phyloP scores from a whole-genome alignment of 2,797 vertebrate genomes.

The Aeoliscus strigatus region DNA sequence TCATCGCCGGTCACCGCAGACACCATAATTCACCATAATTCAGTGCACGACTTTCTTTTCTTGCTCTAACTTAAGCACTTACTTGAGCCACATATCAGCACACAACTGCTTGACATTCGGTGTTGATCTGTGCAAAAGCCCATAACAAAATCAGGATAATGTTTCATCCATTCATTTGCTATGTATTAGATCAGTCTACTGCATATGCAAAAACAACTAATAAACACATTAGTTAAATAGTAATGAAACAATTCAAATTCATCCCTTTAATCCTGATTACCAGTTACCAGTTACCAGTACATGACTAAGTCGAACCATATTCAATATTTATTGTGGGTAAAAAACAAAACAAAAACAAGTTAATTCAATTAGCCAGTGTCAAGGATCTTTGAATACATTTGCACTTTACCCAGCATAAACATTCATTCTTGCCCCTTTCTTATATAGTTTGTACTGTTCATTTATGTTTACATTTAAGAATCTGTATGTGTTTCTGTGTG shows the following conservation, averaged over 20 bases:
- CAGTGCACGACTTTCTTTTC: no score
- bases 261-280: no score
- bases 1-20: no score
- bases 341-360: slow-evolving; percentile 28
- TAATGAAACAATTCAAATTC: slow-evolving; percentile 22
- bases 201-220: slow-evolving; percentile 12
- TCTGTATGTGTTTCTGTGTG: slow-evolving; percentile 5
- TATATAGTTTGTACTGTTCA: no score
- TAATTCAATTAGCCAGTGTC: slow-evolving; percentile 39
- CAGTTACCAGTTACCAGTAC: no score
- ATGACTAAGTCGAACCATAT: slow-evolving; percentile 14
- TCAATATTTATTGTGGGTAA: slow-evolving; percentile 22
- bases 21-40: no score
- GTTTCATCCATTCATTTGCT: not conserved
- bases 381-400: slow-evolving; percentile 48
- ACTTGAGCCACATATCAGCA: no score
- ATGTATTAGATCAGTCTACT: slow-evolving; percentile 4
- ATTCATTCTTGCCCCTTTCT: no score
- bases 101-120: no score
- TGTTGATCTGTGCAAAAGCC: no score
- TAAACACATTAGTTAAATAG: slow-evolving; percentile 8
- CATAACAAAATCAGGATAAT: not conserved
- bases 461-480: slow-evolving; percentile 9
- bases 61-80: no score
- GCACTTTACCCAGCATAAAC: slow-evolving; percentile 13